Evolutionary conservation across 2,797 vertebrate genomes (phyloP).

Genomic region (Lepilemur ruficaudatus): DNA sequence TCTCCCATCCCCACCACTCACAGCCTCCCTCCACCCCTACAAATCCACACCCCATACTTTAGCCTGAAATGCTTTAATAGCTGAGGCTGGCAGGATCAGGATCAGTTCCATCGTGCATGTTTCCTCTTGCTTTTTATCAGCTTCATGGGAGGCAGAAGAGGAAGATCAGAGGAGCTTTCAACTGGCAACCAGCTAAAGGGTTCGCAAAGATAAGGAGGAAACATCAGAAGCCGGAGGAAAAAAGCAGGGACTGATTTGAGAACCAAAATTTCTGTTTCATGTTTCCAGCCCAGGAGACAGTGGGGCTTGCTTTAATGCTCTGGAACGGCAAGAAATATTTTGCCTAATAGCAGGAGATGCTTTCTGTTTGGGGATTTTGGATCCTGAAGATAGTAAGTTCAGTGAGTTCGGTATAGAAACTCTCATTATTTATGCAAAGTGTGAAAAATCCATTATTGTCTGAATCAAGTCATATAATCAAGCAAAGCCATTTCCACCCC

Average conservation of each 20-base stretch:
- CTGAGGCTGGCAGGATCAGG: neutral
- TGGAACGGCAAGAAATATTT: neutral
- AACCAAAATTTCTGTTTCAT: neutral
- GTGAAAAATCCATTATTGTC: neutral
- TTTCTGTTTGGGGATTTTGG: neutral
- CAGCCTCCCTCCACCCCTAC: no score
- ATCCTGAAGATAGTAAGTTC: neutral
- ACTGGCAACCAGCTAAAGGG: neutral
- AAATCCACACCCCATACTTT: neutral
- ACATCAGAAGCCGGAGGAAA: neutral
- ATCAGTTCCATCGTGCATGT: neutral
- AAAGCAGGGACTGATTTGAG: neutral
- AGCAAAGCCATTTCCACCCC: neutral
- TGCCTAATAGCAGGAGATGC: neutral
- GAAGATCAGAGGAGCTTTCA: neutral
- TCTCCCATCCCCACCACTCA: neutral
- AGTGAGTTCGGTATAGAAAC: neutral
- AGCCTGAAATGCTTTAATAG: neutral
- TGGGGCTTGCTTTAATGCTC: neutral
- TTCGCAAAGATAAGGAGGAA: neutral
- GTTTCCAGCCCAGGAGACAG: neutral
- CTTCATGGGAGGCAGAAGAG: neutral
- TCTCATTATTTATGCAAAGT: neutral
- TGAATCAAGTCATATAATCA: neutral
- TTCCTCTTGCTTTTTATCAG: slow-evolving; percentile 1